These are phyloP conservation scores for Sinelater perroti DNA, from an alignment of 2,888 invertebrate genomes.

Conservation along the genomic window DNA sequence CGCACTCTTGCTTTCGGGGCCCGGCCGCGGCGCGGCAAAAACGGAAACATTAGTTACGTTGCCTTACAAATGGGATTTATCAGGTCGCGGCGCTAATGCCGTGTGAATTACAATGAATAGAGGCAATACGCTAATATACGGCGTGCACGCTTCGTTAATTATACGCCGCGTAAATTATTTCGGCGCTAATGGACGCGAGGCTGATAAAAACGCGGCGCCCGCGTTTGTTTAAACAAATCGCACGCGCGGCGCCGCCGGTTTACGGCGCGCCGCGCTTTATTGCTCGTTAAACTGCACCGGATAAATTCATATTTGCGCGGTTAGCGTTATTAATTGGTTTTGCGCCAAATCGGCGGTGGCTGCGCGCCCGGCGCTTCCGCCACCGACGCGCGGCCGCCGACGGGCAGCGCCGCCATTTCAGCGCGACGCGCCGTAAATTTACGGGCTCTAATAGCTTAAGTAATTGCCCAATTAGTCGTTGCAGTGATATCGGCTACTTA, in stretches of 20 bases:
- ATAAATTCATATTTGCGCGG: slow-evolving; percentile 11
- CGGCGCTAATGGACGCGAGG: slow-evolving; percentile 37
- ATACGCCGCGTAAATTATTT: slow-evolving; percentile 37
- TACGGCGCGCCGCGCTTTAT: slow-evolving; percentile 5
- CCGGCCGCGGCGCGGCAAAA: slow-evolving; percentile 34
- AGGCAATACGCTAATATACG: slow-evolving; percentile 35
- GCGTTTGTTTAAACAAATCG: slow-evolving; percentile 32
- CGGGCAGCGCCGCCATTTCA: too few species aligned
- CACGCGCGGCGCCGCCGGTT: slow-evolving; percentile 12
- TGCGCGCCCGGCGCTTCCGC: too few species aligned
- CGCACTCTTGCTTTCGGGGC: slow-evolving; percentile 25
- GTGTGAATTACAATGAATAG: slow-evolving; percentile 37
- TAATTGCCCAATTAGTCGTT: slow-evolving; percentile 21
- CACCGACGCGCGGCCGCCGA: too few species aligned
- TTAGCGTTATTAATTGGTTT: slow-evolving; percentile 13
- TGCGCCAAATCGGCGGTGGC: too few species aligned
- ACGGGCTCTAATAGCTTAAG: slow-evolving; percentile 22
- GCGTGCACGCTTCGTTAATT: slow-evolving; percentile 37
- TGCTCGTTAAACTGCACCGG: slow-evolving; percentile 7
- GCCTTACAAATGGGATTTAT: slow-evolving; percentile 36
- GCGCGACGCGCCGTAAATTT: slow-evolving; percentile 16
- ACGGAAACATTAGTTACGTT: slow-evolving; percentile 37
- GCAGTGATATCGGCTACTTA: slow-evolving; percentile 19
- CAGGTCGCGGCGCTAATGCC: slow-evolving; percentile 34
- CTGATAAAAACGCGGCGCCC: slow-evolving; percentile 33